phyloP scores from a whole-genome alignment of 2,888 invertebrate species.

The Plutella xylostella region DNA sequence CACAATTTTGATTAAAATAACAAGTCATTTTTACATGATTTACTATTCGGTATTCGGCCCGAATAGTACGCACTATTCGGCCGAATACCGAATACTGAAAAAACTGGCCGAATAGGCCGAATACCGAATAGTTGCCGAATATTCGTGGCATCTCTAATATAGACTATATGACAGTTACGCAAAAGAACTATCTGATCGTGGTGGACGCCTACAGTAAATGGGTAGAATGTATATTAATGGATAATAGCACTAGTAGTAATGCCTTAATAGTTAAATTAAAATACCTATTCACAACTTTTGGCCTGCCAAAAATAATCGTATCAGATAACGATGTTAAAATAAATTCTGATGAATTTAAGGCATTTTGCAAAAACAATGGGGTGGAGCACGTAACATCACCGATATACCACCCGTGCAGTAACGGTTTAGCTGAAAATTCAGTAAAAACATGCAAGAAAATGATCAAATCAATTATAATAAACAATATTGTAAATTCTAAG shows the following conservation, averaged over 20 bases:
- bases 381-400: not conserved
- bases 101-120: no score
- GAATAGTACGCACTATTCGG: no score
- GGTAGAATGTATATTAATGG: not conserved
- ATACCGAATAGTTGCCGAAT: no score
- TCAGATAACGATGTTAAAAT: not conserved
- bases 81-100: no score
- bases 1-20: no score
- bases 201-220: not conserved
- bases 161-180: not conserved
- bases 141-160: no score
- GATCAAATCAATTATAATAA: not conserved
- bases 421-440: not conserved
- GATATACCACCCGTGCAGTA: not conserved
- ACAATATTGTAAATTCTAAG: not conserved
- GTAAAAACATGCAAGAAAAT: not conserved
- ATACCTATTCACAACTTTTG: not conserved
- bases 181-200: not conserved
- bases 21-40: no score
- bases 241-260: not conserved
- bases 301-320: not conserved
- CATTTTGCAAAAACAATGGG: not conserved
- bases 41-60: no score
- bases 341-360: not conserved
- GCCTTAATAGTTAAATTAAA: not conserved